A percentile compares a stretch with the other conserved stretches of the same genome.
These are phyloP conservation scores for Ptiloglossa arizonensis DNA, from an alignment of 1,140 invertebrate genomes.

Conservation along the genomic window DNA sequence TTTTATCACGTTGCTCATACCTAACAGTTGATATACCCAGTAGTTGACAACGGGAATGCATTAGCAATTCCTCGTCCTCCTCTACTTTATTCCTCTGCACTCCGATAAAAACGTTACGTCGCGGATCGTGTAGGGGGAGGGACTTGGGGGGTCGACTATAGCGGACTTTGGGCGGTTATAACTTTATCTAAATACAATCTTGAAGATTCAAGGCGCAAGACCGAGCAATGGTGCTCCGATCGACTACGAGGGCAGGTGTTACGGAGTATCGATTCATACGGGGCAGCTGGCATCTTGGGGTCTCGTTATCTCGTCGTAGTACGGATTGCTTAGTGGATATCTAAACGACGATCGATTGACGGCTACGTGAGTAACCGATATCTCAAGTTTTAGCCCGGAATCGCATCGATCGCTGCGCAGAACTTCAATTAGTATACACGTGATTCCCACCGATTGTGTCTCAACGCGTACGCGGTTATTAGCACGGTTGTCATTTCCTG, in stretches of 20 bases:
- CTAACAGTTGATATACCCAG: no score
- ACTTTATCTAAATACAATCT: constrained; percentile 8
- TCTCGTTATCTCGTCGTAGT: constrained; percentile 20
- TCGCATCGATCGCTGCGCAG: not conserved
- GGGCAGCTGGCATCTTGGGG: not conserved
- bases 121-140: no score
- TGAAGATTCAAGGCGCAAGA: not conserved
- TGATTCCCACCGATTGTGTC: constrained; percentile 2
- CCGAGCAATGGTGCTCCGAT: not conserved
- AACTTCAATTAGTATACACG: constrained; percentile 4
- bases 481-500: constrained; percentile 6
- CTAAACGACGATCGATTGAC: constrained; percentile 22
- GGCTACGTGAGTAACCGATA: not conserved
- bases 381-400: not conserved
- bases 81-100: not conserved
- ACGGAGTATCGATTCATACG: constrained; percentile 13
- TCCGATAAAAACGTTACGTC: not conserved
- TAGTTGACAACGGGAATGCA: no score
- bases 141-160: no score
- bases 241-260: not conserved
- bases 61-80: no score
- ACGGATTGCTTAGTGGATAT: not conserved
- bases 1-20: no score
- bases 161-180: not conserved
- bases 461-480: not conserved